Percentiles rank a stretch among this genome's conserved stretches.
phyloP scores from a whole-genome alignment of 2,797 vertebrate genomes.

The Enteromius trimaculatus region DNA sequence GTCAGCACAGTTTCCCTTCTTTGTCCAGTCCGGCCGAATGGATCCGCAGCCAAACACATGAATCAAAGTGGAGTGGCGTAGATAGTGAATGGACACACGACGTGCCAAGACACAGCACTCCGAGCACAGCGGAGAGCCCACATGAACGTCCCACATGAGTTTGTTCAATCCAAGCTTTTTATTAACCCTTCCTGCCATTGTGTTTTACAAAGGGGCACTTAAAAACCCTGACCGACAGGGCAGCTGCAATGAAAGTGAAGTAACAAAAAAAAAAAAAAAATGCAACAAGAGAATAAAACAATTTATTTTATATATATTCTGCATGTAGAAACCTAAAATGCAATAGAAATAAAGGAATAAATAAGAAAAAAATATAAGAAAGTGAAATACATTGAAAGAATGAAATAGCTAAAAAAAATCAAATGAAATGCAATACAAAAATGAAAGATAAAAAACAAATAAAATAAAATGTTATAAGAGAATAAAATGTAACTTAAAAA shows the following conservation, averaged over 20 bases:
- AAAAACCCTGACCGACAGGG: background rate
- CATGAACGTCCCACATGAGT: background rate
- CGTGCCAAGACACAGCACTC: slow-evolving; percentile 15
- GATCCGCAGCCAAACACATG: slow-evolving; percentile 68
- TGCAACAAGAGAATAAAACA: too few relatives aligned
- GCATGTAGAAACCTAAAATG: too few relatives aligned
- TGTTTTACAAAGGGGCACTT: background rate
- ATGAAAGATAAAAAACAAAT: background rate
- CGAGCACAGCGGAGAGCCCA: background rate
- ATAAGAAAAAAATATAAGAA: background rate
- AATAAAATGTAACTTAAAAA: background rate
- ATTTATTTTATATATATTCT: too few relatives aligned
- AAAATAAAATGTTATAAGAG: background rate
- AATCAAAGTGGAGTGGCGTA: slow-evolving; percentile 63
- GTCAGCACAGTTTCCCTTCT: slow-evolving; percentile 83
- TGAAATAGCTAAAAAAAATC: background rate
- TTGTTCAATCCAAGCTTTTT: background rate
- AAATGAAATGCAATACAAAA: background rate
- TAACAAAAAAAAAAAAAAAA: too few relatives aligned
- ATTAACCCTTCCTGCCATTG: slow-evolving; percentile 35
- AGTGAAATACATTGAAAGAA: background rate
- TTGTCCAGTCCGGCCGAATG: slow-evolving; percentile 72
- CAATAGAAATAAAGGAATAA: background rate
- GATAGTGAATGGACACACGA: slow-evolving; percentile 17
- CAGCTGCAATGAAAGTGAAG: too few relatives aligned